These are phyloP conservation scores for Pycnonotus jocosus DNA, from an alignment of 2,113 vertebrate genomes.

Conservation along the genomic window DNA sequence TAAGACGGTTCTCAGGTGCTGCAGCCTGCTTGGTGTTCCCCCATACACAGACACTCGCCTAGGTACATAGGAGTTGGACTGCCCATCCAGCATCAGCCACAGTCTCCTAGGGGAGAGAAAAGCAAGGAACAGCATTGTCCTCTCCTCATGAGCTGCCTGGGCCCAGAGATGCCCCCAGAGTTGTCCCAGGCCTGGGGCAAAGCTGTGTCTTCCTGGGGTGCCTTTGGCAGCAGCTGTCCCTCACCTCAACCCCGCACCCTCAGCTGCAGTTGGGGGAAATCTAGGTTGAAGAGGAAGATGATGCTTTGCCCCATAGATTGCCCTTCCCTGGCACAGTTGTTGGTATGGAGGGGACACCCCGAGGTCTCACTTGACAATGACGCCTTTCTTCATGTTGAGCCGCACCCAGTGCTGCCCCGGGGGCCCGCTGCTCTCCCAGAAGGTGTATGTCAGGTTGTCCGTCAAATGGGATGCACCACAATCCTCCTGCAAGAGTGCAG, in stretches of 20 bases:
- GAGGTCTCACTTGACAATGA: constrained; percentile 86
- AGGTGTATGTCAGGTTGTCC: constrained; percentile 82
- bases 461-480: constrained; percentile 81
- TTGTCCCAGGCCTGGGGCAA: neutral
- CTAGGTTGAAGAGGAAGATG: neutral
- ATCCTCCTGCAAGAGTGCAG: constrained; percentile 77
- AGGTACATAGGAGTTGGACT: constrained; percentile 85
- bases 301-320: neutral
- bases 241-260: neutral
- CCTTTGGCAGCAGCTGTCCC: neutral
- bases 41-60: constrained; percentile 87
- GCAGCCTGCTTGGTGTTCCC: constrained; percentile 82
- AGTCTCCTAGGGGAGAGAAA: constrained; percentile 76
- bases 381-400: constrained; percentile 92
- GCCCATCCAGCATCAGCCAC: constrained; percentile 81
- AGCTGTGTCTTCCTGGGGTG: neutral
- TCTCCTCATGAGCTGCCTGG: neutral
- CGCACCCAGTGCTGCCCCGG: constrained; percentile 95
- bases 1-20: constrained; percentile 87
- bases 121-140: neutral
- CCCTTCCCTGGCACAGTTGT: neutral
- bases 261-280: neutral
- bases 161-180: neutral
- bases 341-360: neutral
- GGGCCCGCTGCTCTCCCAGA: constrained; percentile 90